Conservation (phyloP, 2,888 invertebrate genomes). For the Diloba caeruleocephala region DNA sequence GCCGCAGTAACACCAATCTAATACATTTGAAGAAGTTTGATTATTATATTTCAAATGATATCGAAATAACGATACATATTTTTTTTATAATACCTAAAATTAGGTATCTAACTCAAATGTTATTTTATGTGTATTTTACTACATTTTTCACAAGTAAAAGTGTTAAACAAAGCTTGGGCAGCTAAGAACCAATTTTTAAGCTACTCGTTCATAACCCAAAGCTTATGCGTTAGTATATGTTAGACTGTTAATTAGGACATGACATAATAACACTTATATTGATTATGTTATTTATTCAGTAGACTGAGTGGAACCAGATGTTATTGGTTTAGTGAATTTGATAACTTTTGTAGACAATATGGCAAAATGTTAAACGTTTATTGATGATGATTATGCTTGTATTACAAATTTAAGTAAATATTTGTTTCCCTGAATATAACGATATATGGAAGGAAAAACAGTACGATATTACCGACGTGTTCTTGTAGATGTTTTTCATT, state of each 20-base stretch:
- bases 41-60: too few species aligned
- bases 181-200: slow-evolving; percentile 68
- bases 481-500: too few species aligned
- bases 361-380: slow-evolving; percentile 22
- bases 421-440: slow-evolving; percentile 38
- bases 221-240: slow-evolving; percentile 63
- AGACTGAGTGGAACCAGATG: slow-evolving; percentile 37
- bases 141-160: slow-evolving; percentile 63
- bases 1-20: too few species aligned
- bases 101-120: slow-evolving; percentile 10
- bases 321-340: slow-evolving; percentile 33
- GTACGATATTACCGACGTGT: background rate
- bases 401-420: slow-evolving; percentile 18
- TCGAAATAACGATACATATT: too few species aligned
- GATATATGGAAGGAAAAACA: slow-evolving; percentile 8
- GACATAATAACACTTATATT: slow-evolving; percentile 63
- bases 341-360: slow-evolving; percentile 31
- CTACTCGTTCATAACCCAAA: slow-evolving; percentile 72
- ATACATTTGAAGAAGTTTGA: too few species aligned
- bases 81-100: slow-evolving; percentile 4
- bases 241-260: slow-evolving; percentile 66
- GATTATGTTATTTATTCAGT: slow-evolving; percentile 51
- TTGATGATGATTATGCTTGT: slow-evolving; percentile 52
- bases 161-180: slow-evolving; percentile 59
- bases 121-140: background rate